Conservation (phyloP, 23 tunicate species). For the Trididemnum clinides region DNA sequence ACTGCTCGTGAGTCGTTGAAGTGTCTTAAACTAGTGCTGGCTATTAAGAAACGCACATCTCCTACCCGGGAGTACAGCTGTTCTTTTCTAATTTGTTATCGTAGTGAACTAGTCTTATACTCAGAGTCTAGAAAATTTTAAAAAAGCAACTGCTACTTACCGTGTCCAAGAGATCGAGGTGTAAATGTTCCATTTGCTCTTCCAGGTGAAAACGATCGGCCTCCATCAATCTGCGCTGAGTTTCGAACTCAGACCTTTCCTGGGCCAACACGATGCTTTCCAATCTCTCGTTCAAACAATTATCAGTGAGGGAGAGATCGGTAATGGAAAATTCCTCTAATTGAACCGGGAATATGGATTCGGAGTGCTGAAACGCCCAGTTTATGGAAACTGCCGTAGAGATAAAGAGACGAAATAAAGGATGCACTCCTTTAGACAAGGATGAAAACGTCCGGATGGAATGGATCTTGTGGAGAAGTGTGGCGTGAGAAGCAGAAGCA, state of each 20-base stretch:
- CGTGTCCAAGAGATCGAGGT: conserved; percentile 45
- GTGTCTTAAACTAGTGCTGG: too few species aligned
- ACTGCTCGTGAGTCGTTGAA: too few species aligned
- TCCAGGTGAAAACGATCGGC: conserved; percentile 78
- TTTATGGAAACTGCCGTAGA: conserved; percentile 41
- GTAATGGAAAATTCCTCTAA: conserved; percentile 31
- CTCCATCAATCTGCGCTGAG: conserved; percentile 71
- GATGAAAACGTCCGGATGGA: conserved; percentile 7
- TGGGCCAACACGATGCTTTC: conserved; percentile 57
- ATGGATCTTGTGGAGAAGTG: not conserved
- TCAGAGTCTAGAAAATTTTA: too few species aligned
- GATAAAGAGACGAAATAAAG: conserved; percentile 61
- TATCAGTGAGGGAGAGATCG: conserved; percentile 37
- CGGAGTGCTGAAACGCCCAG: not conserved
- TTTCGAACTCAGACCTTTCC: conserved; percentile 82
- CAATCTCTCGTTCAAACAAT: conserved; percentile 55
- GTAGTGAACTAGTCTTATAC: too few species aligned
- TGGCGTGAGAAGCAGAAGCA: not conserved
- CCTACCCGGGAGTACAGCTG: too few species aligned
- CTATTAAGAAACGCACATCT: too few species aligned
- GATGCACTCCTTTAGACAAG: conserved; percentile 11
- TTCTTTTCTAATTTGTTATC: too few species aligned
- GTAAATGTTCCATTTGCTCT: conserved; percentile 47
- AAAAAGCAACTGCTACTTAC: too few species aligned
- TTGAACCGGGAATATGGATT: conserved; percentile 16